Evolutionary conservation across 2,113 vertebrate species (phyloP).

Genomic region (Pituophis catenifer): DNA sequence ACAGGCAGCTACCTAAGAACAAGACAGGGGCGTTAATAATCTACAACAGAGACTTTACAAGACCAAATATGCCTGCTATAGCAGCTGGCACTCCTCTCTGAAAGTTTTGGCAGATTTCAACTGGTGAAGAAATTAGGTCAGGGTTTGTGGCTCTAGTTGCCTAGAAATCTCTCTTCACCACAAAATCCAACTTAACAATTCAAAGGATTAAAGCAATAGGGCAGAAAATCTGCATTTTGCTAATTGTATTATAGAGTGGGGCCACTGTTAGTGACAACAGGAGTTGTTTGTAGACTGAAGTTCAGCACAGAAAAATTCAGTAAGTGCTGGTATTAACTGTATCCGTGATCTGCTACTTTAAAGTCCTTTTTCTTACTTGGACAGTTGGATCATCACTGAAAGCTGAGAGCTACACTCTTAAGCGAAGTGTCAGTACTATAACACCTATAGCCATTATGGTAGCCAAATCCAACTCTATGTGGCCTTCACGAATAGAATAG

Average conservation of each 20-base stretch:
- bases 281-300: background rate
- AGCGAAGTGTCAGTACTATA: background rate
- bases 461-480: background rate
- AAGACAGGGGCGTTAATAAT: background rate
- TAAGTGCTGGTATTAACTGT: background rate
- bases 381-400: background rate
- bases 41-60: background rate
- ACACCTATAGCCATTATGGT: background rate
- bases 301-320: too few relatives aligned
- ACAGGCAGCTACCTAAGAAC: slow-evolving; percentile 71
- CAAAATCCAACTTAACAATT: background rate
- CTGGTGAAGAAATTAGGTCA: background rate
- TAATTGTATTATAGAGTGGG: background rate
- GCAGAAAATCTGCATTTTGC: background rate
- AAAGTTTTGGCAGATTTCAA: background rate
- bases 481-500: background rate
- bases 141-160: background rate
- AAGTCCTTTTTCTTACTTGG: background rate
- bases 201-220: background rate
- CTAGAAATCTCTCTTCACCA: background rate
- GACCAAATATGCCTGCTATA: background rate
- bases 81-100: background rate
- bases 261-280: background rate
- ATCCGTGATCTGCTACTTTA: background rate
- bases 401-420: background rate